These are phyloP conservation scores for Rutpela maculata DNA, from an alignment of 2,888 invertebrate genomes.

Conservation along the genomic window DNA sequence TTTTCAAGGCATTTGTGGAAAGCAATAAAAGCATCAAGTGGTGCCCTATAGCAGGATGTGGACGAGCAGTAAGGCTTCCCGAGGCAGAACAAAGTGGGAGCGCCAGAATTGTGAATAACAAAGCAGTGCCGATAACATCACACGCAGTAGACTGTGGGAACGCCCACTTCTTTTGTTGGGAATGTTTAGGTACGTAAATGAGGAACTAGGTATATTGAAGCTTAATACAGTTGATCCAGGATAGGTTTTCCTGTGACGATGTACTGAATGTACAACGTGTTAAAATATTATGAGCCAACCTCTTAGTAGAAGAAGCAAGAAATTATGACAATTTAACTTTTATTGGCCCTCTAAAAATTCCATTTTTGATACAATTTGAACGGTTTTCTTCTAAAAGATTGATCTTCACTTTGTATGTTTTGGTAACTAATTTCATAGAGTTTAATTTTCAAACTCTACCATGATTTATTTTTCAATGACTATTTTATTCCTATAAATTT, in stretches of 20 bases:
- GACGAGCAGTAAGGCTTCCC: slow-evolving; percentile 79
- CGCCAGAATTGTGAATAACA: slow-evolving; percentile 53
- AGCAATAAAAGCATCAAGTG: slow-evolving; percentile 83
- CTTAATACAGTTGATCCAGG: background rate
- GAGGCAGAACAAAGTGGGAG: slow-evolving; percentile 74
- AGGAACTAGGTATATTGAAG: slow-evolving; percentile 10
- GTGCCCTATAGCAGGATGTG: slow-evolving; percentile 83
- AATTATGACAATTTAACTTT: too few species aligned
- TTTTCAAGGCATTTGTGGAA: slow-evolving; percentile 80
- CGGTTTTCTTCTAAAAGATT: too few species aligned
- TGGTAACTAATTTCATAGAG: too few species aligned
- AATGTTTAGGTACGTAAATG: slow-evolving; percentile 70
- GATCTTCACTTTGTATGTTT: too few species aligned
- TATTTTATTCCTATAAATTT: too few species aligned
- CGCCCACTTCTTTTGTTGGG: slow-evolving; percentile 84
- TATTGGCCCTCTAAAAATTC: too few species aligned
- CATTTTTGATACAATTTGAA: too few species aligned
- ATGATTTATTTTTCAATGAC: too few species aligned
- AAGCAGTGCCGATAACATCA: slow-evolving; percentile 72
- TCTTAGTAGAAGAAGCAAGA: too few species aligned
- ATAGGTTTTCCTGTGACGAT: background rate
- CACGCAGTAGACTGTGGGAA: slow-evolving; percentile 83
- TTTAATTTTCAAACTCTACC: too few species aligned
- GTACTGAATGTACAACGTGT: background rate
- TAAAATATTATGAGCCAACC: too few species aligned